phyloP scores from a whole-genome alignment of 2,113 vertebrate genomes.

The Myodes glareolus region DNA sequence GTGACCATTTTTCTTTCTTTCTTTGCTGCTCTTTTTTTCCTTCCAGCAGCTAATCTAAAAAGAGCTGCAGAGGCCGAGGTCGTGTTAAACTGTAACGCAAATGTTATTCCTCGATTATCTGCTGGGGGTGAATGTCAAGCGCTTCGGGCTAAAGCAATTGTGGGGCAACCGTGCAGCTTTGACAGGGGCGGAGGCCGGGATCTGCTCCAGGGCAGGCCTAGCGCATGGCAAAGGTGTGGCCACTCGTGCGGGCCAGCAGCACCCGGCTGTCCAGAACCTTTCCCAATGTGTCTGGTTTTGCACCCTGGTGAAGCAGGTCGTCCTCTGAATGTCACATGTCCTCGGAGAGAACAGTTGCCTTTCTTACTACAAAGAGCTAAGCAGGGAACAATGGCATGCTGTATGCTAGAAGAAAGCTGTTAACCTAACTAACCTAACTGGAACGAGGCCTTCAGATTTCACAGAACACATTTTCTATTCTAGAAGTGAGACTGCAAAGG shows the following conservation, averaged over 20 bases:
- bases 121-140: conserved; percentile 96
- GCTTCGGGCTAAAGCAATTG: conserved; percentile 92
- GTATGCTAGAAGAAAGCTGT: not conserved
- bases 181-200: conserved; percentile 74
- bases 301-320: conserved; percentile 2
- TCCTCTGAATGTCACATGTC: conserved; percentile 43
- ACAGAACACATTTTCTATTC: fast-evolving
- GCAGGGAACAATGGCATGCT: not conserved
- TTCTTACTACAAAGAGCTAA: not conserved
- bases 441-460: not conserved
- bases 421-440: not conserved
- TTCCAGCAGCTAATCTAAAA: conserved; percentile 93
- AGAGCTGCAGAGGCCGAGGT: conserved; percentile 95
- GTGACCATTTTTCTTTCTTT: conserved; percentile 83
- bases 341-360: not conserved
- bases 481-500: not conserved
- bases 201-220: conserved; percentile 48
- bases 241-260: not conserved
- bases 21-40: conserved; percentile 70
- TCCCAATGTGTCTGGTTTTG: conserved; percentile 43
- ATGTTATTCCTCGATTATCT: conserved; percentile 99
- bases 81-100: conserved; percentile 97
- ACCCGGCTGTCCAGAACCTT: conserved; percentile 51
- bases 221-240: not conserved
- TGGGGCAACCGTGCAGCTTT: conserved; percentile 82